Evolutionary conservation across 2,888 invertebrate species (phyloP), one percentile per base, ranked within the genome.

Genomic region (Adineta ricciae): DNA sequence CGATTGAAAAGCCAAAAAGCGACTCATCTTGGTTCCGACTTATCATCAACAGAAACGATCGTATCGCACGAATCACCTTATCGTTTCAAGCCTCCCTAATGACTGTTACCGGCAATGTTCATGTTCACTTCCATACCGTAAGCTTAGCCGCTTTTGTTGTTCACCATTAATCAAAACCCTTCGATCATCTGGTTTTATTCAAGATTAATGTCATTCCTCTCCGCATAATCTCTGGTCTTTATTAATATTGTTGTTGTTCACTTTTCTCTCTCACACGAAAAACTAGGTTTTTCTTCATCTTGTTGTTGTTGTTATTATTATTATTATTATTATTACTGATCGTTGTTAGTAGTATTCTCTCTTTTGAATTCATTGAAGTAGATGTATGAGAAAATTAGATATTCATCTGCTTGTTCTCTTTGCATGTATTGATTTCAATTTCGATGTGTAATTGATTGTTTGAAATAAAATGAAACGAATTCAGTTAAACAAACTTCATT

Each of bases 61-160:
- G 41, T 78, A 9, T 24, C 41, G 3, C 14, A 9, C 4, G 78
- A 78, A 41, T 14, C 0, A 2, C 78, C 78, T 24, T 78, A 78
- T 41, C 78, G 78, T n/a, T 78, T 78, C 41, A 41, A 78, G 0
- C 78, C 78, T 78, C 78, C 78, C 78, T 78, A 78, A 14, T n/a
- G 32, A n/a, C 16, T 41, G 0, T 8, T 27, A 64, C 32, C 64
- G 19, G 5, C 27, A 64, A 9, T 3, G 27, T 14, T 11, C 27
- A 11, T 56, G 11, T n/a, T 2, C 14, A 56, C 14, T 56, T 27
- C 56, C 56, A 9, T 56, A 36, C 32, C 27, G 27, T 3, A 64
- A 36, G 32, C 16, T 32, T 7, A 16, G 2, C 16, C 64, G 36
- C 32, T n/a, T 64, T 64, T 32, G 32, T 64, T 64, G 32, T 64